Conservation (phyloP, 2,888 invertebrate species). For the Sinohyriopsis cumingii region DNA sequence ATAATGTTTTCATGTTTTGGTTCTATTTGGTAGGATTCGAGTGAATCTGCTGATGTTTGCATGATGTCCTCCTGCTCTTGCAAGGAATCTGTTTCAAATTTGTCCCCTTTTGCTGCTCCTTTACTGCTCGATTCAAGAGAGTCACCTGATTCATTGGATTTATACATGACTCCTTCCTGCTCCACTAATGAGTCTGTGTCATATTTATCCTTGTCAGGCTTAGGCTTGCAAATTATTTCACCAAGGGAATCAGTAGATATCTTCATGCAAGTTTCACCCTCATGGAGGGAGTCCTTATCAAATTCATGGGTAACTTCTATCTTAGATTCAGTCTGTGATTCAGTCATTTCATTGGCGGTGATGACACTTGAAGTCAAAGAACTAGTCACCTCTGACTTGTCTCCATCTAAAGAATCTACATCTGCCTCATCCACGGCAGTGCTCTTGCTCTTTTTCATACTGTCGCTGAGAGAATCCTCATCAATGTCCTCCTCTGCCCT, state of each 20-base stretch:
- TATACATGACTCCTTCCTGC: slow-evolving; percentile 46
- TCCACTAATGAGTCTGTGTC: slow-evolving; percentile 54
- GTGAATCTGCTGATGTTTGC: slow-evolving; percentile 63
- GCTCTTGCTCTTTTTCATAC: slow-evolving; percentile 39
- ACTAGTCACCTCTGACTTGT: slow-evolving; percentile 59
- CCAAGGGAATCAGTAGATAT: slow-evolving; percentile 62
- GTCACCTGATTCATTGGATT: slow-evolving; percentile 52
- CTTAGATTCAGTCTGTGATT: slow-evolving; percentile 32
- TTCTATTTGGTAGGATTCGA: slow-evolving; percentile 51
- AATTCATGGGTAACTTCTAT: slow-evolving; percentile 40
- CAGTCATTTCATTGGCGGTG: slow-evolving; percentile 19
- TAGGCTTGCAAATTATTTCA: slow-evolving; percentile 26
- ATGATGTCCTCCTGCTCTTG: slow-evolving; percentile 46
- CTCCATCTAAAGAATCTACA: slow-evolving; percentile 62
- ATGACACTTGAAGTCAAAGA: slow-evolving; percentile 64
- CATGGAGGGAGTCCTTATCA: slow-evolving; percentile 60
- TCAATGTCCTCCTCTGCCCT: slow-evolving; percentile 38
- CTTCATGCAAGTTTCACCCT: slow-evolving; percentile 48
- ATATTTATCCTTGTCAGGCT: slow-evolving; percentile 43
- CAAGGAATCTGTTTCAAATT: slow-evolving; percentile 48
- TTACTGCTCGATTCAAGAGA: slow-evolving; percentile 11
- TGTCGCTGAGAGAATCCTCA: slow-evolving; percentile 59
- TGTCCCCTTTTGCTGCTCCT: slow-evolving; percentile 27
- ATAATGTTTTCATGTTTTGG: slow-evolving; percentile 41
- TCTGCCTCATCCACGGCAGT: slow-evolving; percentile 52